Percentiles rank a stretch among this genome's conserved stretches.
Conservation (phyloP, 2,888 invertebrate genomes). For the Lithophane leautieri region DNA sequence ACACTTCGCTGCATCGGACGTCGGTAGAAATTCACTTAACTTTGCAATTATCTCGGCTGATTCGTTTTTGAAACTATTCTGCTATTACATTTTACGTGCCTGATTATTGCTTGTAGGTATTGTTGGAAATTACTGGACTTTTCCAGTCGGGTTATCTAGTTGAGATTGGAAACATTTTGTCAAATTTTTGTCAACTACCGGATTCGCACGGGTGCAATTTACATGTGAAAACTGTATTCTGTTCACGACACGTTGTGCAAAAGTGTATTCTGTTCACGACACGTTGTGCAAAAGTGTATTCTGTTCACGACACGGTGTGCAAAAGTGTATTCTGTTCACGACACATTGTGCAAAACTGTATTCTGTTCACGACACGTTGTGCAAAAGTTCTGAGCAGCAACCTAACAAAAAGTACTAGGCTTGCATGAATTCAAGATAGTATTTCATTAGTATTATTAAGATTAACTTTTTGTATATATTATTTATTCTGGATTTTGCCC, state of each 20-base stretch:
- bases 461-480: no score
- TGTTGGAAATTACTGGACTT: not conserved
- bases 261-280: no score
- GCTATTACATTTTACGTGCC: slow-evolving; percentile 28
- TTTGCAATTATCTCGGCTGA: slow-evolving; percentile 50
- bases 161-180: not conserved
- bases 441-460: no score
- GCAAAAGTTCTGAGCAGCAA: not conserved
- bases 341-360: no score
- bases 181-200: not conserved
- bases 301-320: no score
- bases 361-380: no score
- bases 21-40: slow-evolving; percentile 57
- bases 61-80: slow-evolving; percentile 48
- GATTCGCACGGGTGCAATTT: not conserved
- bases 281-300: no score
- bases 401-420: no score
- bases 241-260: no score
- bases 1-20: slow-evolving; percentile 19
- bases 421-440: no score
- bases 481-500: no score
- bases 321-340: no score
- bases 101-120: slow-evolving; percentile 10
- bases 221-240: not conserved
- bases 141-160: slow-evolving; percentile 3